Conservation (phyloP, 2,888 invertebrate genomes). For the Laothoe populi region DNA sequence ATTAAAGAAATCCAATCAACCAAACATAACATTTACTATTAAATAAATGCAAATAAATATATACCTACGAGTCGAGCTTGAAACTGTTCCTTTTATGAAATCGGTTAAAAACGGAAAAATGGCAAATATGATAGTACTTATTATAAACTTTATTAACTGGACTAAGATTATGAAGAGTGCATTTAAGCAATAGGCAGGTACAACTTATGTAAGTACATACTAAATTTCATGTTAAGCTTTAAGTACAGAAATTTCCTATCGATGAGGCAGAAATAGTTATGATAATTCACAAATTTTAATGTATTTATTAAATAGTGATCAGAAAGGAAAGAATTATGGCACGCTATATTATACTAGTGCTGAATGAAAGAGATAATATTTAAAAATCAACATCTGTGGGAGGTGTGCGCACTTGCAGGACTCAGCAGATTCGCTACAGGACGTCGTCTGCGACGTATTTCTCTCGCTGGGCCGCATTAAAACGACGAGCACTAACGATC, state of each 20-base stretch:
- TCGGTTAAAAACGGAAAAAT: background rate
- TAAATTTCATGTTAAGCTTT: too few relatives aligned
- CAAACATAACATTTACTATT: background rate
- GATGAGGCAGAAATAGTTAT: too few relatives aligned
- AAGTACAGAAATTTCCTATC: too few relatives aligned
- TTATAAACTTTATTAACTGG: too few relatives aligned
- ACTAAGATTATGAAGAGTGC: too few relatives aligned
- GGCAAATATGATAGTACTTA: background rate
- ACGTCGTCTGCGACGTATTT: conserved; percentile 59
- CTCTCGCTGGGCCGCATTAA: conserved; percentile 56
- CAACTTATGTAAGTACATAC: too few relatives aligned
- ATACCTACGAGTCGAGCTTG: too few relatives aligned
- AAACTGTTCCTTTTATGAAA: too few relatives aligned
- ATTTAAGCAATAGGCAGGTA: too few relatives aligned
- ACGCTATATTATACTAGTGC: background rate
- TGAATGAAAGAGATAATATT: background rate
- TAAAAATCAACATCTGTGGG: conserved; percentile 47
- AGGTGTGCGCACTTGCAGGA: conserved; percentile 58
- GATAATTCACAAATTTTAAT: too few relatives aligned
- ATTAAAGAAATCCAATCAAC: background rate
- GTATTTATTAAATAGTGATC: background rate
- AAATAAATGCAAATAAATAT: too few relatives aligned
- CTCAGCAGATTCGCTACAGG: conserved; percentile 63
- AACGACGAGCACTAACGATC: conserved; percentile 61
- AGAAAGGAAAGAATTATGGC: background rate